phyloP scores from a whole-genome alignment of 2,888 invertebrate genomes.

The Eremobia ochroleuca region DNA sequence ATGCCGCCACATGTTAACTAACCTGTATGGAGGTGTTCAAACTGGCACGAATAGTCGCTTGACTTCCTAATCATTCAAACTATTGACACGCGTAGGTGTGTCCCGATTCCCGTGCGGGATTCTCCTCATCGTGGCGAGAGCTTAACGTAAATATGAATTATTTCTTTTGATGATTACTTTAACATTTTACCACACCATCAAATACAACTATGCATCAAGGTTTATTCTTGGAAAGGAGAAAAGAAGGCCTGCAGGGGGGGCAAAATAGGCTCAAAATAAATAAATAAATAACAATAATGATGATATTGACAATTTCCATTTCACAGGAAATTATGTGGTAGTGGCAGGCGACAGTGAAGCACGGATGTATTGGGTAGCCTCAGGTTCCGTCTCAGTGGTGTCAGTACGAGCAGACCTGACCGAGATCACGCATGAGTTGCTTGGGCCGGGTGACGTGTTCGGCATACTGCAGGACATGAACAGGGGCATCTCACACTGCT shows the following conservation, averaged over 20 bases:
- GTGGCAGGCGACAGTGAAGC: conserved; percentile 90
- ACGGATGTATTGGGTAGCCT: conserved; percentile 90
- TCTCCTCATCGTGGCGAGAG: background rate
- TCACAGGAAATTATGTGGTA: conserved; percentile 88
- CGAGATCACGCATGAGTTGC: conserved; percentile 86
- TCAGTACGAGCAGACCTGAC: conserved; percentile 85
- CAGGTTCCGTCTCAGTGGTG: conserved; percentile 87
- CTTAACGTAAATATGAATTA: background rate
- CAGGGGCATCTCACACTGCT: conserved; percentile 86
- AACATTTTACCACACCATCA: background rate
- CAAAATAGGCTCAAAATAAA: background rate
- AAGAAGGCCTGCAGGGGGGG: background rate
- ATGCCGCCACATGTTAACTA: background rate
- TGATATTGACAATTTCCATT: background rate
- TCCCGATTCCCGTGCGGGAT: background rate
- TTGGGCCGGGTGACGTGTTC: conserved; percentile 87
- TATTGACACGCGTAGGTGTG: background rate
- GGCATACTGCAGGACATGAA: conserved; percentile 89
- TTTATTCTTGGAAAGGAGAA: background rate
- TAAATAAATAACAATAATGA: background rate
- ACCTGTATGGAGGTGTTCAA: background rate
- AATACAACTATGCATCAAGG: background rate
- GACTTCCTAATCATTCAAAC: background rate
- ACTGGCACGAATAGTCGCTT: background rate
- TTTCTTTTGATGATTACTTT: background rate